Conservation (phyloP, 1,140 invertebrate genomes). For the Bombus sylvicola region DNA sequence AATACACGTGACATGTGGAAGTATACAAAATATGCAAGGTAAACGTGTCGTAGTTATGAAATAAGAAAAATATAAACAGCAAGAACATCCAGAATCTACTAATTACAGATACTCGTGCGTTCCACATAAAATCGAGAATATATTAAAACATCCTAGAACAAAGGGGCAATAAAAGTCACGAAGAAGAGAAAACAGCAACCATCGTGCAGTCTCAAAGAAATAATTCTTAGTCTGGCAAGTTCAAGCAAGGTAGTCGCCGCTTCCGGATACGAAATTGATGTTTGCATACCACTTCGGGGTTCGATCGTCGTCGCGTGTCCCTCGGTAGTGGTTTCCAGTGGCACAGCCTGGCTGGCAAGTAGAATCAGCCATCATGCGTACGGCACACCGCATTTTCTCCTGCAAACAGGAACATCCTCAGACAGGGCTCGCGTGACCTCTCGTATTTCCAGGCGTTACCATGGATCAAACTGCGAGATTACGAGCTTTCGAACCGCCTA, state of each 20-base stretch:
- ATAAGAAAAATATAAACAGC: too few relatives aligned
- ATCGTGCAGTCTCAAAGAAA: not conserved
- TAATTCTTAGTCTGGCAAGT: not conserved
- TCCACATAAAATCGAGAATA: not conserved
- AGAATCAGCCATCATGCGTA: constrained; percentile 4
- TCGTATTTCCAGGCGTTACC: constrained; percentile 12
- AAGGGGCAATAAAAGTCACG: not conserved
- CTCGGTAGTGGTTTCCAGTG: not conserved
- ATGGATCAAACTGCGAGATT: not conserved
- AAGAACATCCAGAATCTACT: not conserved
- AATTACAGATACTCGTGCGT: not conserved
- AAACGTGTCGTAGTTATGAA: too few relatives aligned
- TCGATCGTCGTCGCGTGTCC: constrained; percentile 16
- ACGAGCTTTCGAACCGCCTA: too few relatives aligned
- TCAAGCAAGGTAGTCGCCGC: not conserved
- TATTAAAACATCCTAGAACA: not conserved
- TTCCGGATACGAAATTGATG: constrained; percentile 49
- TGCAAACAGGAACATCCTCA: constrained; percentile 35
- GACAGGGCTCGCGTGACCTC: constrained; percentile 23
- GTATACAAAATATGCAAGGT: too few relatives aligned
- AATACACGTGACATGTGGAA: too few relatives aligned
- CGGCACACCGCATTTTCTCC: constrained; percentile 29
- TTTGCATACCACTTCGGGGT: constrained; percentile 39
- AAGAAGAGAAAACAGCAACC: not conserved
- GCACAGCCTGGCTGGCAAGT: not conserved